Percentiles rank a stretch among this genome's conserved stretches.
Evolutionary conservation across 2,888 invertebrate species (phyloP).

Genomic region (Tanypteryx hageni): DNA sequence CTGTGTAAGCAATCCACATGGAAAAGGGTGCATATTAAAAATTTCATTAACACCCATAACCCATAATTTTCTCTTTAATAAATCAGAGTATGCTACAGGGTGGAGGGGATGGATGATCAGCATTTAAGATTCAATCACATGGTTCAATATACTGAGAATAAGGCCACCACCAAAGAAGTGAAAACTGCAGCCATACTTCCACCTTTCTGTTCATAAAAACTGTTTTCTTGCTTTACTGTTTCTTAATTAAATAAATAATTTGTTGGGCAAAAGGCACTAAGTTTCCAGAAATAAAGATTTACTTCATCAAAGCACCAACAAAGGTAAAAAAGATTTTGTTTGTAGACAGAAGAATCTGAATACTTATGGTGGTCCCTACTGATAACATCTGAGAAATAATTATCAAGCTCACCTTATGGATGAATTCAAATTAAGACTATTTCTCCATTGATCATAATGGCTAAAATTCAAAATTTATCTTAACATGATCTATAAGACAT

Average conservation of each 20-base stretch:
- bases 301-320: constrained; percentile 29
- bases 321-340: not conserved
- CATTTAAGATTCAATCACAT: not conserved
- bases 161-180: constrained; percentile 26
- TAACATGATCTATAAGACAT: too few relatives aligned
- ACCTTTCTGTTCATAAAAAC: constrained; percentile 1
- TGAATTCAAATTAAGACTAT: too few relatives aligned
- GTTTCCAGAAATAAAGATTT: constrained; percentile 23
- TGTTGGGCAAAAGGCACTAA: constrained; percentile 46
- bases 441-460: too few relatives aligned
- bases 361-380: not conserved
- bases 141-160: constrained; percentile 2
- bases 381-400: too few relatives aligned
- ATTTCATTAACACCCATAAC: constrained; percentile 18
- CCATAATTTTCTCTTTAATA: not conserved
- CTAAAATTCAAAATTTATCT: too few relatives aligned
- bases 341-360: not conserved
- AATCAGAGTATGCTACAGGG: not conserved
- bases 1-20: not conserved
- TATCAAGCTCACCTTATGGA: too few relatives aligned
- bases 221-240: not conserved
- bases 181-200: not conserved
- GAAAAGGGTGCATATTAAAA: not conserved
- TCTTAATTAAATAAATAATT: not conserved
- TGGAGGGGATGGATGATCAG: constrained; percentile 10